These are phyloP conservation scores for Spheniscus humboldti DNA, from an alignment of 2,797 vertebrate genomes.

Conservation along the genomic window DNA sequence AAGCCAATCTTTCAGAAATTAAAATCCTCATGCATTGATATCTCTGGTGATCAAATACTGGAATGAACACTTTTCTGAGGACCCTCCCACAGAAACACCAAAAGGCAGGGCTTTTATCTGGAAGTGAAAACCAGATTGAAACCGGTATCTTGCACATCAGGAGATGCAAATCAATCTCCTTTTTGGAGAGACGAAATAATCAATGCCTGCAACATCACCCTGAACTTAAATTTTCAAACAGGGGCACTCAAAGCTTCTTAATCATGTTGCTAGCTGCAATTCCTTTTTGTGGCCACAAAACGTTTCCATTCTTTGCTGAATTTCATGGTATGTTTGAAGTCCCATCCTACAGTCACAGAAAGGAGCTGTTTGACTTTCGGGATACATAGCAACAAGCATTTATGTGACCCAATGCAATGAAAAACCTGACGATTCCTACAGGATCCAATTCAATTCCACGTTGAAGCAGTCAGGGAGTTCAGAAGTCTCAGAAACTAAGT, in stretches of 20 bases:
- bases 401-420: not conserved
- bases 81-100: accelerated
- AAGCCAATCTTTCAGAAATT: not conserved
- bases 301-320: not conserved
- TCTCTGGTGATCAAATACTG: not conserved
- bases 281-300: not conserved
- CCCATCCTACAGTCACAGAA: not conserved
- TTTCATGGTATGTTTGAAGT: not conserved
- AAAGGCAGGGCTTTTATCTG: not conserved
- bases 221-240: not conserved
- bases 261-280: not conserved
- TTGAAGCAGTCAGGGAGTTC: not conserved
- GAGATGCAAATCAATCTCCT: not conserved
- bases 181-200: not conserved
- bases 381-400: not conserved
- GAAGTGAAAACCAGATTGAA: not conserved
- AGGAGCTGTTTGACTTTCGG: not conserved
- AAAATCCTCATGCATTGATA: not conserved
- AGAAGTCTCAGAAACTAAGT: not conserved
- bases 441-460: accelerated
- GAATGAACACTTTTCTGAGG: not conserved
- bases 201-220: not conserved
- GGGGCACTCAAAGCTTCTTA: not conserved
- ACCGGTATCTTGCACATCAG: not conserved
- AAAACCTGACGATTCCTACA: not conserved